Evolutionary conservation across 1,140 invertebrate genomes (phyloP).

Genomic region (Hypsibius dujardini): DNA sequence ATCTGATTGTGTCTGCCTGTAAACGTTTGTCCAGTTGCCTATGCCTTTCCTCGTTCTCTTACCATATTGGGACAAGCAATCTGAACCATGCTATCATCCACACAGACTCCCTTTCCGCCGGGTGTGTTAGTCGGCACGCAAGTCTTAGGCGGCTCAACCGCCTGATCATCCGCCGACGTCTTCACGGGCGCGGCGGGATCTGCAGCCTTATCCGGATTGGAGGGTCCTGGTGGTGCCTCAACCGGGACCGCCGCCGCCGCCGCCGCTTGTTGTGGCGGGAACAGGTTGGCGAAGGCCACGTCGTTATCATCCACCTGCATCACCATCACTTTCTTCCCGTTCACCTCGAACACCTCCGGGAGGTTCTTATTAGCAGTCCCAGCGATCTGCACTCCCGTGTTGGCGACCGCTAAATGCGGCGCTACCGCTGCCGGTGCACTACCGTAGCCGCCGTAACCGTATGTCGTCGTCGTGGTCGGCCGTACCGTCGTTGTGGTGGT

Average conservation of each 20-base stretch:
- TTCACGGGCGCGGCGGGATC: too few species aligned
- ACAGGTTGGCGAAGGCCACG: neutral
- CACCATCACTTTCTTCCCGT: neutral
- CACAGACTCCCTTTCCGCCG: neutral
- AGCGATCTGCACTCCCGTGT: neutral
- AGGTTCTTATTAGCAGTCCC: neutral
- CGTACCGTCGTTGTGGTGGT: neutral
- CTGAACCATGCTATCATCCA: neutral
- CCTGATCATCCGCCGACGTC: neutral
- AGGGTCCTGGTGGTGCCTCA: too few species aligned
- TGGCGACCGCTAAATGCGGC: neutral
- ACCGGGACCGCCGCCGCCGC: too few species aligned
- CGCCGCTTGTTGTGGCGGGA: too few species aligned
- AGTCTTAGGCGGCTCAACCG: neutral
- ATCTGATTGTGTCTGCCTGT: too few species aligned
- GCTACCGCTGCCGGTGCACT: neutral
- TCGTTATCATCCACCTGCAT: neutral
- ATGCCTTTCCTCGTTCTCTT: neutral
- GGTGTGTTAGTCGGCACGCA: neutral
- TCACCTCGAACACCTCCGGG: neutral
- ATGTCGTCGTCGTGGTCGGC: neutral
- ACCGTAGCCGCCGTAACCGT: conserved; percentile 5
- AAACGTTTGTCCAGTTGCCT: neutral
- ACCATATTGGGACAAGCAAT: conserved; percentile 8
- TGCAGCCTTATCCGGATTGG: too few species aligned